Base-by-base conservation (phyloP, 2,888 invertebrate species). In the Syritta pipiens region DNA sequence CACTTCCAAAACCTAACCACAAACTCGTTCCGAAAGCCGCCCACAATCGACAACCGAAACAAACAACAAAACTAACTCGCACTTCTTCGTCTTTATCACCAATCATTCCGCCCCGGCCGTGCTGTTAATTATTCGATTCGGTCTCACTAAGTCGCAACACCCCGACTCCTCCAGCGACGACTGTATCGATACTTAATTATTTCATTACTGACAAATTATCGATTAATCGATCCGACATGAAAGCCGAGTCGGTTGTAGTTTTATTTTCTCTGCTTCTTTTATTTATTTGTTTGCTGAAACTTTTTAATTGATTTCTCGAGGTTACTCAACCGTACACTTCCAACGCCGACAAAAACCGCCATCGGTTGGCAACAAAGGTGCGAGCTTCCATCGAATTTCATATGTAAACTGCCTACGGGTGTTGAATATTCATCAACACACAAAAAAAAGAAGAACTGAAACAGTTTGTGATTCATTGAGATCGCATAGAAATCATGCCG, bases 151-250 rank as follows among this genome's bases (percentile, higher is more conserved):
- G n/a, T n/a, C n/a, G n/a, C n/a, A n/a, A n/a, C n/a, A 17, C 37
- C 37, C 28, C 28, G 28, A 28, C 17, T 17, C 37, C 19, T 37
- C 6, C 10, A 14, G 37, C 37, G 1, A 3, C 46, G 46, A 35
- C n/a, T 46, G 46, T 42, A 53, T 69, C 53, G 19, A 60, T 46
- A 69, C 46, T 59, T 20, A 32, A 69, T 59, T 51, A 35, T 53
- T 62, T 30, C 62, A 71, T 57, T 49, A 46, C 32, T 22, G 48
- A 55, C 42, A 69, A 62, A 62, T 62, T 60, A 63, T 63, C 63
- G 49, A 46, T 49, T 49, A 49, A 72, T 63, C 49, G 42, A 32
- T 49, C 26, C 32, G 24, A 55, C 55, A 32, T 48, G 62, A 62
- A 51, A 62, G 37, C 53, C 10, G 10, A 62, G 24, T 62, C 40